Evolutionary conservation across 2,797 vertebrate species (phyloP), one percentile per base, ranked within the genome.

Genomic region (Coracias cyanogaster): DNA sequence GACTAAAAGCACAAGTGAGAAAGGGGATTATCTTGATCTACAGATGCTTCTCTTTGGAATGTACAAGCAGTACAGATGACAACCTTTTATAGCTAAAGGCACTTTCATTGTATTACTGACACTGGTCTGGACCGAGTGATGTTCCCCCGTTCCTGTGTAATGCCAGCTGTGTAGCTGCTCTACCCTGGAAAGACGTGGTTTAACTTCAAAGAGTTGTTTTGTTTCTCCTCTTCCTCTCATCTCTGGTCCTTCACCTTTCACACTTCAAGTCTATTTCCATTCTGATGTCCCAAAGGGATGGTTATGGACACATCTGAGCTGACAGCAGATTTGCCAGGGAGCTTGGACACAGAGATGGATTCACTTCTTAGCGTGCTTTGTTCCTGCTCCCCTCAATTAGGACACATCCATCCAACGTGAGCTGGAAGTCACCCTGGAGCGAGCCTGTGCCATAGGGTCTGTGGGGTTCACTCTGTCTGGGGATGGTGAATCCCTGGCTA

Each of bases 11-110:
- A 86, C 62, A 57, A 73, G 80, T 4, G 3, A 67, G 61, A 54
- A 73, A 46, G 26, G 17, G 46, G 45, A 77, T 94, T 90, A 46
- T 90, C 16, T 76, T 86, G 82, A 80, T 86, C 82, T 74, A 62
- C 57, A 35, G 72, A 37, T 64, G 76, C 55, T 82, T 79, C 66
- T 93, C 24, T 41, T 76, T 37, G 74, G 76, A 89, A 84, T 58
- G 57, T 10, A 45, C 79, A 62, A 76, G 61, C 10, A 37, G 41
- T 15, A 13, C 48, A 83, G 58, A 39, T 41, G 69, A 55, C 41
- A 70, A 28, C 28, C 20, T 61, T 67, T 88, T 66, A 26, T 2
- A 78, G 69, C 52, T 70, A 25, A 64, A 78, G 82, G 61, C 16
- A 15, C 15, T 82, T 92, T 78, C 16, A 18, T 85, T 79, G 76